These are phyloP conservation scores for Dendrocincla tyrannina DNA, from an alignment of 2,797 vertebrate species.

Conservation along the genomic window DNA sequence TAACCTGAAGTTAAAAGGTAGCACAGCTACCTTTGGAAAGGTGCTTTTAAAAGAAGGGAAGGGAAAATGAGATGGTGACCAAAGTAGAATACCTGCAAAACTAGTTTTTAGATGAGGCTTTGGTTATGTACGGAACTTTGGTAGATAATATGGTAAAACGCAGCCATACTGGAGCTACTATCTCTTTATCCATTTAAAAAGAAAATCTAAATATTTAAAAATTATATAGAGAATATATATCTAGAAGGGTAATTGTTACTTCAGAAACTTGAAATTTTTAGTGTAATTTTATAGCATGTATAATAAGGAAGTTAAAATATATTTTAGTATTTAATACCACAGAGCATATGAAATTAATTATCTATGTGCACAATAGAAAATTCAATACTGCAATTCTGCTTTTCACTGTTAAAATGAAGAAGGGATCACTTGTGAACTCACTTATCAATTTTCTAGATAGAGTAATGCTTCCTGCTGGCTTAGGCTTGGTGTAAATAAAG, in stretches of 20 bases:
- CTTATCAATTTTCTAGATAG: neutral
- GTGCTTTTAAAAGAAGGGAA: neutral
- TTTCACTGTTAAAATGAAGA: neutral
- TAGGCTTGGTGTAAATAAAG: neutral
- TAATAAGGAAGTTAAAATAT: constrained; percentile 65
- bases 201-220: neutral
- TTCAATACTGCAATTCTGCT: neutral
- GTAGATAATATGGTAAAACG: neutral
- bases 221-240: neutral
- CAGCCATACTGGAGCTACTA: neutral
- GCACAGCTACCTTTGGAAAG: neutral
- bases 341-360: constrained; percentile 30
- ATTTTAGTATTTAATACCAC: constrained; percentile 69
- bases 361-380: constrained; percentile 47
- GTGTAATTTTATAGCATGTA: constrained; percentile 72
- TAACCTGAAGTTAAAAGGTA: neutral
- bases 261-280: constrained; percentile 67
- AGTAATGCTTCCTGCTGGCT: neutral
- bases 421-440: neutral
- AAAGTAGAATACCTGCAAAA: neutral
- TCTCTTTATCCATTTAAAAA: constrained; percentile 27
- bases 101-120: neutral
- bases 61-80: neutral
- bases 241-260: constrained; percentile 44
- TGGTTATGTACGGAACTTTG: neutral